Percentiles rank a stretch among this genome's conserved stretches.
phyloP scores from a whole-genome alignment of 2,113 vertebrate genomes.

The Terrapene triunguis region DNA sequence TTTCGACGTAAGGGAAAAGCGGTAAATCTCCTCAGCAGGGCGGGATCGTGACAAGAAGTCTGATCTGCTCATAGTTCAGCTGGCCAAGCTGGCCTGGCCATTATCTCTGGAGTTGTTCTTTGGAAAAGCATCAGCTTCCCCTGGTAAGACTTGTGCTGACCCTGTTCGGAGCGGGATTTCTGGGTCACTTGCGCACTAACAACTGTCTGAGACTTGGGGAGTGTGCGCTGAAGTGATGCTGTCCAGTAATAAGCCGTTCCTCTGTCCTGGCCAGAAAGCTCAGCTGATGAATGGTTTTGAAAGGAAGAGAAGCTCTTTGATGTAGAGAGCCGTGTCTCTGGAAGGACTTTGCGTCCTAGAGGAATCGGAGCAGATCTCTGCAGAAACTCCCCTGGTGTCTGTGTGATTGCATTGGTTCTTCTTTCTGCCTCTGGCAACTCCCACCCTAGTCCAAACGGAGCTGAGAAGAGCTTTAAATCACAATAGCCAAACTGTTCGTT shows the following conservation, averaged over 20 bases:
- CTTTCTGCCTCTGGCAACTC: not conserved
- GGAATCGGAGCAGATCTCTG: not conserved
- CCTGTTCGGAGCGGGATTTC: not conserved
- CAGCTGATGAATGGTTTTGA: not conserved
- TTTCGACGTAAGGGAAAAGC: not conserved
- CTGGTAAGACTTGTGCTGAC: not conserved
- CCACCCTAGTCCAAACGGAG: not conserved
- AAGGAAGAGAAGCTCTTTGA: not conserved
- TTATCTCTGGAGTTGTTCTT: not conserved
- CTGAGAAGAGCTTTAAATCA: not conserved
- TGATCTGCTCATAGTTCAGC: not conserved
- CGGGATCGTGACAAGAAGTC: not conserved
- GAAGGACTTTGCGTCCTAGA: fast-evolving
- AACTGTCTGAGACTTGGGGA: not conserved
- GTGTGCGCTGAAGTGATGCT: not conserved
- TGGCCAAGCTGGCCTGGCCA: not conserved
- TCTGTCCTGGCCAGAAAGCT: not conserved
- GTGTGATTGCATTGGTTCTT: fast-evolving
- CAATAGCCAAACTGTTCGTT: not conserved
- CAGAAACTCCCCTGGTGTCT: fast-evolving
- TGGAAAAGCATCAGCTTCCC: not conserved
- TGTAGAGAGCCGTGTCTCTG: not conserved
- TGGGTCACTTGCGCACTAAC: not conserved
- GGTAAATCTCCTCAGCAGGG: not conserved
- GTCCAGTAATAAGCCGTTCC: fast-evolving